These are phyloP conservation scores for Campoplex capitator DNA, from an alignment of 2,888 invertebrate species.

Conservation along the genomic window DNA sequence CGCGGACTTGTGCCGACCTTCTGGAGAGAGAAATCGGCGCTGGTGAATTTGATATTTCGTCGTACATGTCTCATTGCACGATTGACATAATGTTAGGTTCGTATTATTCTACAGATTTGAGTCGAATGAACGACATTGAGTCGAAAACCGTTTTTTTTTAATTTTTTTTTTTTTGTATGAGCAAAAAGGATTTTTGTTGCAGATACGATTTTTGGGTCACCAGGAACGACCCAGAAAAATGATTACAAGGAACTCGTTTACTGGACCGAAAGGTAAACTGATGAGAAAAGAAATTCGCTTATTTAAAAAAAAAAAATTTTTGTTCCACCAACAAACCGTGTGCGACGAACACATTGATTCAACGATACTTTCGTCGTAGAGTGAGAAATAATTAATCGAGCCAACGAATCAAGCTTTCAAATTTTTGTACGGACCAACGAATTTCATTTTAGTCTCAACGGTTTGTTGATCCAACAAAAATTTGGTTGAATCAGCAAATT, in stretches of 20 bases:
- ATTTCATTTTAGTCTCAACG: no score
- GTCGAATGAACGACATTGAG: background rate
- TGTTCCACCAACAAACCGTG: no score
- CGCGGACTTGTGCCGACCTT: slow-evolving; percentile 65
- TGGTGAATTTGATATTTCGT: slow-evolving; percentile 71
- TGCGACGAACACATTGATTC: no score
- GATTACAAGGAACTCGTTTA: slow-evolving; percentile 68
- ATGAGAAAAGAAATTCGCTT: no score
- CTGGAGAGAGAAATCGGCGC: slow-evolving; percentile 67
- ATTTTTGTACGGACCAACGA: no score
- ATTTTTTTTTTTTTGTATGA: background rate
- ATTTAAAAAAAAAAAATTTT: no score
- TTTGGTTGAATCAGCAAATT: no score
- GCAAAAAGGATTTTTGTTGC: background rate
- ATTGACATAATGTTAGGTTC: slow-evolving; percentile 73
- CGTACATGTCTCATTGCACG: slow-evolving; percentile 69
- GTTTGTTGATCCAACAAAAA: no score
- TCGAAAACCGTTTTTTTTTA: background rate
- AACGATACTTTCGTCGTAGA: no score
- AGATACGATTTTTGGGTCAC: slow-evolving; percentile 73
- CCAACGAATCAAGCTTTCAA: no score
- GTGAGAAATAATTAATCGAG: no score
- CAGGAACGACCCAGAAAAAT: slow-evolving; percentile 67
- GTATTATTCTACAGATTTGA: background rate
- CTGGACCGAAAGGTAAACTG: slow-evolving; percentile 54